Evolutionary conservation across 1,140 invertebrate genomes (phyloP).

Genomic region (Stegodyphus mimosarum): DNA sequence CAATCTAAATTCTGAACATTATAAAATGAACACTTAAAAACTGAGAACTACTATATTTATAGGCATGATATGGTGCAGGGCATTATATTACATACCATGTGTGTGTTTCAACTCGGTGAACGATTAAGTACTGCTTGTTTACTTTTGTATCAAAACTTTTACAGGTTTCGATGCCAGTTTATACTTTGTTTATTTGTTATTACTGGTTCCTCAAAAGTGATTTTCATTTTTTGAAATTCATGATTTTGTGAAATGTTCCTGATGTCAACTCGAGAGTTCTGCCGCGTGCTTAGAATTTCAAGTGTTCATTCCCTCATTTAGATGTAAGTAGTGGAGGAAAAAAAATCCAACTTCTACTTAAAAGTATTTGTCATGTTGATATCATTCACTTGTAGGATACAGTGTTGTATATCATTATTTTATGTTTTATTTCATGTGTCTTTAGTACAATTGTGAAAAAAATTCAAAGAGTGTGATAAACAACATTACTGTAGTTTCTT

Average conservation of each 20-base stretch:
- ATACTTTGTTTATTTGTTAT: background rate
- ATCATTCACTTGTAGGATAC: slow-evolving; percentile 55
- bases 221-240: slow-evolving; percentile 16
- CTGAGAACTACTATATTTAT: background rate
- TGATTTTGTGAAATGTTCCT: slow-evolving; percentile 45
- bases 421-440: slow-evolving; percentile 54
- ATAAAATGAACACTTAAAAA: too few relatives aligned
- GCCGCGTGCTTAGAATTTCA: slow-evolving; percentile 37
- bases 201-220: slow-evolving; percentile 15
- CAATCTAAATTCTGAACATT: too few relatives aligned
- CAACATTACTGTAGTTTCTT: slow-evolving; percentile 55
- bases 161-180: slow-evolving; percentile 22
- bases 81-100: background rate
- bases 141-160: background rate
- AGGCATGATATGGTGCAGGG: background rate
- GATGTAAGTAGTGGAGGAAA: slow-evolving; percentile 33
- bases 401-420: slow-evolving; percentile 56
- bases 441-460: slow-evolving; percentile 53
- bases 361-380: slow-evolving; percentile 47
- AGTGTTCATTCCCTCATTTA: slow-evolving; percentile 51
- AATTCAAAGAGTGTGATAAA: slow-evolving; percentile 52
- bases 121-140: background rate
- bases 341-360: slow-evolving; percentile 23
- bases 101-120: slow-evolving; percentile 6
- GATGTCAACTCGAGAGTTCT: slow-evolving; percentile 10